A percentile compares a stretch with the other conserved stretches of the same genome.
These are phyloP conservation scores for Drosophila borealis DNA, from an alignment of 2,888 invertebrate species.

Conservation along the genomic window DNA sequence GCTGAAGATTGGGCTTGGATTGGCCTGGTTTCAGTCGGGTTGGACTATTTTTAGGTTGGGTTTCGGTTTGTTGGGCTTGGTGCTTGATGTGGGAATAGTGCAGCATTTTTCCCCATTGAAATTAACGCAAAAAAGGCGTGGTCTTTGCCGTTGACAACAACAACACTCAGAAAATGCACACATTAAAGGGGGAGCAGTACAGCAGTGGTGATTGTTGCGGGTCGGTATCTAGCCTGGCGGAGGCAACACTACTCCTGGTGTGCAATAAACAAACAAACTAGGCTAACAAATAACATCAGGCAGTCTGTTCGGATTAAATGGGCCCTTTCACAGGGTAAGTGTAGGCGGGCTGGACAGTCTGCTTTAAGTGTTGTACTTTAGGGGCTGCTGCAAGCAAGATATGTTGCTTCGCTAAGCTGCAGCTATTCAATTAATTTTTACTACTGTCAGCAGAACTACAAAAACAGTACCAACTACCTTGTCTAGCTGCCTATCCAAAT, in stretches of 20 bases:
- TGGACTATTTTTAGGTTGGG: slow-evolving; percentile 27
- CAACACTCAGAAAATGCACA: slow-evolving; percentile 40
- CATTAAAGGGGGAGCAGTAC: slow-evolving; percentile 45
- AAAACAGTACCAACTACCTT: slow-evolving; percentile 23
- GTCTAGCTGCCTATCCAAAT: slow-evolving; percentile 39
- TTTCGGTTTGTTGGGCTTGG: slow-evolving; percentile 23
- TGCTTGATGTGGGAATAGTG: slow-evolving; percentile 29
- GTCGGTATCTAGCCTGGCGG: slow-evolving; percentile 5
- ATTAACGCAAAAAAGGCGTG: slow-evolving; percentile 83
- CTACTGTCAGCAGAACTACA: slow-evolving; percentile 74
- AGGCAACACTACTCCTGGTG: slow-evolving; percentile 51
- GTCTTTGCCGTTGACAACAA: slow-evolving; percentile 69
- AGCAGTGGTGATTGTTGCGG: slow-evolving; percentile 19
- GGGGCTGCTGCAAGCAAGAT: slow-evolving; percentile 19
- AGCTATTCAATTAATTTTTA: slow-evolving; percentile 80
- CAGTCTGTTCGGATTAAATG: slow-evolving; percentile 16
- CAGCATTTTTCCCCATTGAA: slow-evolving; percentile 57
- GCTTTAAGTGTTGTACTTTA: slow-evolving; percentile 22
- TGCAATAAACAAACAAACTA: slow-evolving; percentile 72
- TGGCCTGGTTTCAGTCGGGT: slow-evolving; percentile 31
- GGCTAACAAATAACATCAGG: slow-evolving; percentile 30
- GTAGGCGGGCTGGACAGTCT: slow-evolving; percentile 7
- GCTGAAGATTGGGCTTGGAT: slow-evolving; percentile 35
- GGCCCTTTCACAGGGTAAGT: slow-evolving; percentile 7
- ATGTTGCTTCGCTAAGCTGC: slow-evolving; percentile 50